Conservation (phyloP, 2,113 vertebrate genomes). For the Eulemur macaco region DNA sequence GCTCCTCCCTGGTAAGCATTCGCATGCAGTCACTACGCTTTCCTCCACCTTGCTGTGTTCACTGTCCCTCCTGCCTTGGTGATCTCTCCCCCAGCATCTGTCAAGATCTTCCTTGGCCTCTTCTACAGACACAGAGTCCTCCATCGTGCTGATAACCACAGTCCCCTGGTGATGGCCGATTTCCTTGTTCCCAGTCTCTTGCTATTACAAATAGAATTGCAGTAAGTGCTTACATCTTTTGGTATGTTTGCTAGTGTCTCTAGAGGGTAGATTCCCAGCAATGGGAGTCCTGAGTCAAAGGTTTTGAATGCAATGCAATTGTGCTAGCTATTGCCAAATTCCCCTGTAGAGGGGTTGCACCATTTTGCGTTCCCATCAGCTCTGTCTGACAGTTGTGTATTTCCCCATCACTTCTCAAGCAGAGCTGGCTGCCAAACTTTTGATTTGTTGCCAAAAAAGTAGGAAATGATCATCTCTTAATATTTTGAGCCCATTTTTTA, state of each 20-base stretch:
- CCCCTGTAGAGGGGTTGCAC: background rate
- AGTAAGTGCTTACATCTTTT: background rate
- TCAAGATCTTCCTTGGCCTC: background rate
- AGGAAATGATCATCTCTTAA: background rate
- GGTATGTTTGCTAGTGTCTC: background rate
- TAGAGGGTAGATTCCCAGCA: background rate
- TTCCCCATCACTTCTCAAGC: background rate
- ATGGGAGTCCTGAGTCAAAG: background rate
- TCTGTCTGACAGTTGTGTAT: background rate
- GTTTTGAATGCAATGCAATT: background rate
- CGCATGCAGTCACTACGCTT: accelerated
- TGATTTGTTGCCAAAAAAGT: background rate
- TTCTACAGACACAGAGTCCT: background rate
- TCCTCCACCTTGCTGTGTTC: background rate
- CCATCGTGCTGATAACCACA: background rate
- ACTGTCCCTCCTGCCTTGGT: accelerated
- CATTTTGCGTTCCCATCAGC: background rate
- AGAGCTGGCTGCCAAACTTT: background rate
- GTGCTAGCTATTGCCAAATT: background rate
- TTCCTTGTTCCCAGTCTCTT: background rate
- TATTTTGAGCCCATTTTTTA: background rate
- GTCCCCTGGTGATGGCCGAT: background rate
- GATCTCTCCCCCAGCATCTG: background rate
- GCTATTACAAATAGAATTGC: background rate
- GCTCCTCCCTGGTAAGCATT: background rate